A percentile compares a stretch with the other conserved stretches of the same genome.
phyloP scores from a whole-genome alignment of 2,113 vertebrate species.

The Microcebus ravelobensis region DNA sequence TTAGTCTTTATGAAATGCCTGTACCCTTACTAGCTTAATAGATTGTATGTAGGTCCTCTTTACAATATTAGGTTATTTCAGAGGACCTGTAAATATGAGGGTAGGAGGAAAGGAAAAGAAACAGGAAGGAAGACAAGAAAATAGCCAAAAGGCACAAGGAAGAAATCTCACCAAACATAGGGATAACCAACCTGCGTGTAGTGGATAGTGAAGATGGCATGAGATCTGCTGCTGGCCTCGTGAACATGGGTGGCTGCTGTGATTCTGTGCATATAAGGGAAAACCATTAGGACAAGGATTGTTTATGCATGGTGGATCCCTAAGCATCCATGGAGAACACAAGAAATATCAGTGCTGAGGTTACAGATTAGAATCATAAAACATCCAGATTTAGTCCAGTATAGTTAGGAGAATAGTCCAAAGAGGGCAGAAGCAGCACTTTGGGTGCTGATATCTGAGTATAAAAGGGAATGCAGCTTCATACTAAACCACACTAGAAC shows the following conservation, averaged over 20 bases:
- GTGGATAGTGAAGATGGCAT: slow-evolving; percentile 98
- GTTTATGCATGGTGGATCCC: background rate
- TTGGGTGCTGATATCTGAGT: background rate
- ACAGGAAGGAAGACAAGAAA: background rate
- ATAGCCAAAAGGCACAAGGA: background rate
- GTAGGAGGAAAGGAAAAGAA: background rate
- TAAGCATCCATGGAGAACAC: background rate
- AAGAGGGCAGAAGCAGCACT: background rate
- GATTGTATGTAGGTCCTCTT: background rate
- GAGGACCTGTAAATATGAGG: background rate
- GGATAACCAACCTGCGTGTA: slow-evolving; percentile 93
- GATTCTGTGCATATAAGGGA: slow-evolving; percentile 86
- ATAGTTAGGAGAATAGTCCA: background rate
- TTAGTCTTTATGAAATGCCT: slow-evolving; percentile 34
- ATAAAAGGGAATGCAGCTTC: background rate
- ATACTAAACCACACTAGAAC: slow-evolving; percentile 16
- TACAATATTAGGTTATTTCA: background rate
- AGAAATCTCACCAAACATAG: background rate
- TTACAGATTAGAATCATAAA: slow-evolving; percentile 27
- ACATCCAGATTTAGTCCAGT: background rate
- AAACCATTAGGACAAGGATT: slow-evolving; percentile 7
- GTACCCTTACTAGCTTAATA: background rate
- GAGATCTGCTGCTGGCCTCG: slow-evolving; percentile 97
- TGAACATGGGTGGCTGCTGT: slow-evolving; percentile 97
- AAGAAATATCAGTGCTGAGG: slow-evolving; percentile 37